Percentiles rank a stretch among this genome's conserved stretches.
Conservation (phyloP, 2,113 vertebrate genomes). For the Hypocryptadius cinnamomeus region DNA sequence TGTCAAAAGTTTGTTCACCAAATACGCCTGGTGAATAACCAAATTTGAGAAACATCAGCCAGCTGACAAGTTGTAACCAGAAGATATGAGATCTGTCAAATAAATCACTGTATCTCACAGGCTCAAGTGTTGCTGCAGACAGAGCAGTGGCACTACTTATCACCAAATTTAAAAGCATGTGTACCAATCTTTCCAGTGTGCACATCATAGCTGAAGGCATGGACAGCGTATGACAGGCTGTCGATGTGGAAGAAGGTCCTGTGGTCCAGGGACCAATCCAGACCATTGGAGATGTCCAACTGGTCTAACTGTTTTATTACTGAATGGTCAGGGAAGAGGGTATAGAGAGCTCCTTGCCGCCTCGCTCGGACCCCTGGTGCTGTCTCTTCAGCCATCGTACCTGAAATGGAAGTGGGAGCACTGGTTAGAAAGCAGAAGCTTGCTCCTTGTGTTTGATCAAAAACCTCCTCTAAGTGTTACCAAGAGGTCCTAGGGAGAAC, state of each 20-base stretch:
- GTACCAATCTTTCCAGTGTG: slow-evolving; percentile 71
- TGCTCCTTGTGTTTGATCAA: background rate
- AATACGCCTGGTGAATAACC: background rate
- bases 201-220: slow-evolving; percentile 78
- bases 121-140: background rate
- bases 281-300: slow-evolving; percentile 83
- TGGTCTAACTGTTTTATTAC: slow-evolving; percentile 71
- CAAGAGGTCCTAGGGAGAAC: background rate
- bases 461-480: background rate
- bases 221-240: slow-evolving; percentile 74
- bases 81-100: background rate
- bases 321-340: slow-evolving; percentile 61
- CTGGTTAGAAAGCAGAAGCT: background rate
- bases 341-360: slow-evolving; percentile 72
- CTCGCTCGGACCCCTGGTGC: slow-evolving; percentile 49
- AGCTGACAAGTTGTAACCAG: background rate
- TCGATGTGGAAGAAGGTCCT: slow-evolving; percentile 82
- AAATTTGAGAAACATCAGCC: background rate
- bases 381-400: slow-evolving; percentile 60
- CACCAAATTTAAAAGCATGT: background rate
- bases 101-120: background rate
- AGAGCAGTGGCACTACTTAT: background rate
- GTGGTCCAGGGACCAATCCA: slow-evolving; percentile 87
- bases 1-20: background rate
- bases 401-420: background rate